Percentiles rank a stretch among this genome's conserved stretches.
Evolutionary conservation across 2,797 vertebrate species (phyloP).

Genomic region (Buphagus erythrorhynchus): DNA sequence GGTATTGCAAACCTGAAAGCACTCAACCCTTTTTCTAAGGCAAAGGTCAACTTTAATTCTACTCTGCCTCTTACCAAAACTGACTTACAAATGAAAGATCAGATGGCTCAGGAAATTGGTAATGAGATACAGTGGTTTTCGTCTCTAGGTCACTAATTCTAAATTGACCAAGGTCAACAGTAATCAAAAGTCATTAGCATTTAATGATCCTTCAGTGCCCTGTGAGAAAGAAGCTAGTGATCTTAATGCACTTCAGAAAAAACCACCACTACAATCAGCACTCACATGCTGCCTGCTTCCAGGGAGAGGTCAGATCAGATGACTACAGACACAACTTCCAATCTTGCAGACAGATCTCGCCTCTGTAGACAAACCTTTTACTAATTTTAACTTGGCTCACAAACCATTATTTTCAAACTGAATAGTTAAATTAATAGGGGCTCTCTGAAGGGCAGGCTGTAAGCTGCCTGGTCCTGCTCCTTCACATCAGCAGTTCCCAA

Average conservation of each 20-base stretch:
- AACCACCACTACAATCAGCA: constrained; percentile 10
- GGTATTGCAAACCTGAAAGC: constrained; percentile 28
- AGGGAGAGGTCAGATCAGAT: background rate
- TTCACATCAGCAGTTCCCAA: background rate
- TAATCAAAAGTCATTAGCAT: constrained; percentile 74
- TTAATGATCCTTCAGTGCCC: constrained; percentile 53
- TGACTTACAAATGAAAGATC: constrained; percentile 44
- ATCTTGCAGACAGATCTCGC: background rate
- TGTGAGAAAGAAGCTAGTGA: constrained; percentile 44
- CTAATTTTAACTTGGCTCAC: background rate
- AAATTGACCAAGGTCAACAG: constrained; percentile 67
- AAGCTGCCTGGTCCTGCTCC: background rate
- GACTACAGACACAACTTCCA: background rate
- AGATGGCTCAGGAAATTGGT: constrained; percentile 66
- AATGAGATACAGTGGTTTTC: constrained; percentile 67
- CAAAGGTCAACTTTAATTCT: constrained; percentile 61
- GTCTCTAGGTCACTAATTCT: constrained; percentile 62
- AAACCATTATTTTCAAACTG: background rate
- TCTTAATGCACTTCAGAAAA: constrained; percentile 8
- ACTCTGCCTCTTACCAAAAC: constrained; percentile 34
- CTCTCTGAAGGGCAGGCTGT: background rate
- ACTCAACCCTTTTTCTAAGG: background rate
- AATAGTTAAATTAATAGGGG: background rate
- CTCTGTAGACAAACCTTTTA: background rate
- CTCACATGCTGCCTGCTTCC: background rate